phyloP scores from a whole-genome alignment of 1,140 invertebrate genomes.

The Macrobrachium rosenbergii region DNA sequence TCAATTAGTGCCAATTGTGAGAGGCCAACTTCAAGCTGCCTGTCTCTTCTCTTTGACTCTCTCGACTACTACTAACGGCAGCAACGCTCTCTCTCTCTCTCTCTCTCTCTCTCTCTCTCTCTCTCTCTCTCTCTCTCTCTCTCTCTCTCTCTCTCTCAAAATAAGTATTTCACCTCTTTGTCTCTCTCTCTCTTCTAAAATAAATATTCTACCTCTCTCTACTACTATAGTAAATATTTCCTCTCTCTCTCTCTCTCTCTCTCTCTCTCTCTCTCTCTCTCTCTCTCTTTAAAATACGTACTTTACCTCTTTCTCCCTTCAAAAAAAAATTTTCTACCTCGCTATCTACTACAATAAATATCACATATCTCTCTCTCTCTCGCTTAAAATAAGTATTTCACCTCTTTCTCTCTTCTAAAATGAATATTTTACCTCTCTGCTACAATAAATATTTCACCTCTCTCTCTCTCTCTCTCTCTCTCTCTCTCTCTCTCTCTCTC shows the following conservation, averaged over 20 bases:
- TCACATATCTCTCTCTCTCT: too few relatives aligned
- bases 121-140: too few relatives aligned
- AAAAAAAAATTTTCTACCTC: too few relatives aligned
- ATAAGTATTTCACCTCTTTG: background rate
- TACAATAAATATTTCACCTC: background rate
- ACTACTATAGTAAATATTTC: background rate
- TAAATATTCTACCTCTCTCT: background rate
- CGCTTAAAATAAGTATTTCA: background rate
- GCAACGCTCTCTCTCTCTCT: background rate
- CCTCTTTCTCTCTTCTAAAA: background rate
- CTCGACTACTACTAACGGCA: background rate
- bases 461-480: background rate
- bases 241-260: background rate
- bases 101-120: too few relatives aligned
- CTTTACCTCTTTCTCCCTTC: too few relatives aligned
- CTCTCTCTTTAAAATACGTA: too few relatives aligned
- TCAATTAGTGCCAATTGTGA: constrained; percentile 42
- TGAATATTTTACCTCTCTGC: background rate
- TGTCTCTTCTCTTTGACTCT: constrained; percentile 1
- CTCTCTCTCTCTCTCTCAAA: background rate
- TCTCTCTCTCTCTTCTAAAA: background rate
- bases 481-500: too few relatives aligned
- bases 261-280: too few relatives aligned
- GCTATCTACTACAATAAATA: too few relatives aligned
- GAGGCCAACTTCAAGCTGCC: constrained; percentile 27